Conservation (phyloP, 2,888 invertebrate genomes). For the Melanophora roralis region DNA sequence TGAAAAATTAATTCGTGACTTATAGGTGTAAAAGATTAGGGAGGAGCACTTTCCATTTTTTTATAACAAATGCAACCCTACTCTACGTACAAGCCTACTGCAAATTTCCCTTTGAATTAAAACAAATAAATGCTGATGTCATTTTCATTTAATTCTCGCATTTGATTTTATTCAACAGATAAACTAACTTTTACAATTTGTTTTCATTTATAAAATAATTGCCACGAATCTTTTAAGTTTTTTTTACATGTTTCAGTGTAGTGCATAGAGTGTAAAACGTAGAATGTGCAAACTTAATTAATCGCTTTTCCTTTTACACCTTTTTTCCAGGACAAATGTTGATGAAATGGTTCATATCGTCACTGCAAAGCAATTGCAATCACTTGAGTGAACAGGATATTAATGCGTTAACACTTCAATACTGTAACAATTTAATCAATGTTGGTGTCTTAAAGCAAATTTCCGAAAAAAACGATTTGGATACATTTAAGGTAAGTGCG, state of each 20-base stretch:
- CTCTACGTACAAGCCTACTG: no score
- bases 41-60: no score
- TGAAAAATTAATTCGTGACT: no score
- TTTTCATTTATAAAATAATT: constrained; percentile 41
- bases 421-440: constrained; percentile 91
- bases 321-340: constrained; percentile 89
- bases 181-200: constrained; percentile 8
- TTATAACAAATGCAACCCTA: no score
- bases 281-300: neutral
- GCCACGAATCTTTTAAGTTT: constrained; percentile 17
- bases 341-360: constrained; percentile 91
- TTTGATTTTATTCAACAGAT: constrained; percentile 8
- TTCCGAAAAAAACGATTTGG: constrained; percentile 82
- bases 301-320: neutral
- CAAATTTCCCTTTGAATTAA: neutral
- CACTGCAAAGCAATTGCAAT: constrained; percentile 78
- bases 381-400: constrained; percentile 83
- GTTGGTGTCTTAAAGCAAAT: constrained; percentile 91
- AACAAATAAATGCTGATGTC: constrained; percentile 7
- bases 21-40: no score
- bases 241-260: neutral
- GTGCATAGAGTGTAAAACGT: neutral
- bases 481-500: constrained; percentile 66
- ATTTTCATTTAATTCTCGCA: constrained; percentile 18
- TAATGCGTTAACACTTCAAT: constrained; percentile 86